phyloP scores from a whole-genome alignment of 92 coral and sea anemone species.

The Siderastrea radians region DNA sequence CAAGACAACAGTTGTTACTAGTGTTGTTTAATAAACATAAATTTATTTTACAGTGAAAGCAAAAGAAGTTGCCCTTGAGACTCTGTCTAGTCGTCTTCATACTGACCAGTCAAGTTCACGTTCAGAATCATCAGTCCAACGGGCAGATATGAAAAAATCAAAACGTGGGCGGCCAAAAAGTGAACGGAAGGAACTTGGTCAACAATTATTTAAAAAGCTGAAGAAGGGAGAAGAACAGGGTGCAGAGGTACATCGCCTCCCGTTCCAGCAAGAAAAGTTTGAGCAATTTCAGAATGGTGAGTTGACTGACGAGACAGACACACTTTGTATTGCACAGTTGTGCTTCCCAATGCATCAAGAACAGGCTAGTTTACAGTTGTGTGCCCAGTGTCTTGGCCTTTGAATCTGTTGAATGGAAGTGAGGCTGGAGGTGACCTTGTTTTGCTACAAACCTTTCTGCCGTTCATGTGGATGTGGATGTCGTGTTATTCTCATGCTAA shows the following conservation, averaged over 20 bases:
- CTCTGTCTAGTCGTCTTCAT: conserved; percentile 15
- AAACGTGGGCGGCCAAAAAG: conserved; percentile 47
- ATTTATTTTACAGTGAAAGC: conserved; percentile 42
- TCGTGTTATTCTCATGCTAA: too few species aligned
- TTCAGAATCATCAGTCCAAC: conserved; percentile 40
- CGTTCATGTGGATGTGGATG: too few species aligned
- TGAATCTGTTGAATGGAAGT: too few species aligned
- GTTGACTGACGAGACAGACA: conserved; percentile 31
- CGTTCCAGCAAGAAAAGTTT: conserved; percentile 39
- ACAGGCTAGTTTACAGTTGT: too few species aligned
- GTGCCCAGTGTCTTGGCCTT: too few species aligned
- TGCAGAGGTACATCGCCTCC: conserved; percentile 29
- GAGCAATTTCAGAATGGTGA: conserved; percentile 34
- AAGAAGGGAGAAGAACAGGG: conserved; percentile 36
- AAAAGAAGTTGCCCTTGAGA: conserved; percentile 46
- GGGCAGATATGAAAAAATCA: conserved; percentile 39
- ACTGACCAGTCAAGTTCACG: not conserved
- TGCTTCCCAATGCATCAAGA: too few species aligned
- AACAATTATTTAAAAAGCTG: conserved; percentile 36
- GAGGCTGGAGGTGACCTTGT: too few species aligned
- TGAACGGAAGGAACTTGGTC: conserved; percentile 37
- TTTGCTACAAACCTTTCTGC: too few species aligned
- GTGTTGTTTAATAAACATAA: too few species aligned
- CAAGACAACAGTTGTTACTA: too few species aligned
- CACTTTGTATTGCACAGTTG: conserved; percentile 16